A percentile compares a stretch with the other conserved stretches of the same genome.
These are phyloP conservation scores for Drosophila kambysellisi DNA, from an alignment of 2,888 invertebrate genomes.

Conservation along the genomic window DNA sequence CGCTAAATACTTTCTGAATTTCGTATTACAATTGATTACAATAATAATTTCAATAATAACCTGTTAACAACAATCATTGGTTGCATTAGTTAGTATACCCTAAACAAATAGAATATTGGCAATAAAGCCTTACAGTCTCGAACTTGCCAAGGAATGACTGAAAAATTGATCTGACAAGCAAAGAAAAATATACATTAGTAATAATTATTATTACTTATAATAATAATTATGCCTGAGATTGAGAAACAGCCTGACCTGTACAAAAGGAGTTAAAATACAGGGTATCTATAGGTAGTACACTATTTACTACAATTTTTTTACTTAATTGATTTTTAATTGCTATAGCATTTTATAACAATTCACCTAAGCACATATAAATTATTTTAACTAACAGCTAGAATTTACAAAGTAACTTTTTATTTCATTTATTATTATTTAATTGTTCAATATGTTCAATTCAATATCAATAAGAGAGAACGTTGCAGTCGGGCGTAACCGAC, in stretches of 20 bases:
- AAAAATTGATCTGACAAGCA: not conserved
- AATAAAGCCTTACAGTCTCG: not conserved
- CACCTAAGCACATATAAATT: not conserved
- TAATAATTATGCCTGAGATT: not conserved
- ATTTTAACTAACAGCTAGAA: not conserved
- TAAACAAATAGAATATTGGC: not conserved
- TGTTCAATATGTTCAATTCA: not conserved
- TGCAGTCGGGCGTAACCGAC: too few species aligned
- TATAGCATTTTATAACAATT: not conserved
- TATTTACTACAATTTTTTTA: not conserved
- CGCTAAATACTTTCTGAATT: slow-evolving; percentile 5
- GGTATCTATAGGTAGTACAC: not conserved
- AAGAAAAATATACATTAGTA: not conserved
- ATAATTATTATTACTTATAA: not conserved
- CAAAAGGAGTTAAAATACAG: not conserved
- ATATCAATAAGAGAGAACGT: not conserved
- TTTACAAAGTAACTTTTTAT: not conserved
- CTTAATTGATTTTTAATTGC: not conserved
- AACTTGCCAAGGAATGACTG: not conserved
- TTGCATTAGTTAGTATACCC: slow-evolving; percentile 15
- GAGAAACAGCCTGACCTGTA: too few species aligned
- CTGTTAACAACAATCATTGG: slow-evolving; percentile 15
- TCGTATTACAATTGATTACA: slow-evolving; percentile 58
- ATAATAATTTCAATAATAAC: slow-evolving; percentile 51
- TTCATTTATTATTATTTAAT: not conserved